A percentile compares a stretch with the other conserved stretches of the same genome.
These are phyloP conservation scores for Danio albolineatus DNA, from an alignment of 2,797 vertebrate species.

Conservation along the genomic window DNA sequence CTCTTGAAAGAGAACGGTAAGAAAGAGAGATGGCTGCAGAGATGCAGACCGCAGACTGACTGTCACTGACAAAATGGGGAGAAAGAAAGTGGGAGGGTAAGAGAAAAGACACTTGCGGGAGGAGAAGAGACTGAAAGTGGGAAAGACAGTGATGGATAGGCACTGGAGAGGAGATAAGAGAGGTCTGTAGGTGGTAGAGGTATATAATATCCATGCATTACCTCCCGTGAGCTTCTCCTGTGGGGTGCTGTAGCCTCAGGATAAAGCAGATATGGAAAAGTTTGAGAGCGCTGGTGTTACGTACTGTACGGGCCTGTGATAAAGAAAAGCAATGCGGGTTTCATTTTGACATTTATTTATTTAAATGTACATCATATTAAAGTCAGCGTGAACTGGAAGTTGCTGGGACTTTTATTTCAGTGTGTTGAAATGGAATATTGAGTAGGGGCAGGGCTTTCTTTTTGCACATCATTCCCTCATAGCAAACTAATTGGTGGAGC, in stretches of 20 bases:
- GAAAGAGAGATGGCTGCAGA: slow-evolving; percentile 23
- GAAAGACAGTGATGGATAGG: slow-evolving; percentile 26
- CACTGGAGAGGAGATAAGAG: slow-evolving; percentile 29
- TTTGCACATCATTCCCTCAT: too few relatives aligned
- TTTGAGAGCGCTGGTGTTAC: background rate
- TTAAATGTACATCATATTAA: background rate
- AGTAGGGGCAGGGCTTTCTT: background rate
- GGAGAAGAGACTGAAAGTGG: slow-evolving; percentile 13
- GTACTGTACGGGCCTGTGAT: background rate
- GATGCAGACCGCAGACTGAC: slow-evolving; percentile 15
- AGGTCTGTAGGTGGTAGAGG: slow-evolving; percentile 38
- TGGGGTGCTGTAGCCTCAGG: slow-evolving; percentile 13
- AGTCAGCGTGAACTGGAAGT: too few relatives aligned
- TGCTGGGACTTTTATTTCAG: background rate
- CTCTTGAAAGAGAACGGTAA: slow-evolving; percentile 29
- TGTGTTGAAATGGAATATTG: too few relatives aligned
- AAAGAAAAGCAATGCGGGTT: background rate
- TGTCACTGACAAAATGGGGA: slow-evolving; percentile 28
- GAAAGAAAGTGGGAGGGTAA: slow-evolving; percentile 22
- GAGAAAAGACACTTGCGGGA: slow-evolving; percentile 16
- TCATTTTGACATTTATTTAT: background rate
- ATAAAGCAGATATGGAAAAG: slow-evolving; percentile 11
- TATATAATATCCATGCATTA: slow-evolving; percentile 63
- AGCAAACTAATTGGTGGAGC: too few relatives aligned
- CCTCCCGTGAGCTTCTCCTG: slow-evolving; percentile 28